Conservation (phyloP, 2,113 vertebrate genomes). For the Melanocharis versteri region DNA sequence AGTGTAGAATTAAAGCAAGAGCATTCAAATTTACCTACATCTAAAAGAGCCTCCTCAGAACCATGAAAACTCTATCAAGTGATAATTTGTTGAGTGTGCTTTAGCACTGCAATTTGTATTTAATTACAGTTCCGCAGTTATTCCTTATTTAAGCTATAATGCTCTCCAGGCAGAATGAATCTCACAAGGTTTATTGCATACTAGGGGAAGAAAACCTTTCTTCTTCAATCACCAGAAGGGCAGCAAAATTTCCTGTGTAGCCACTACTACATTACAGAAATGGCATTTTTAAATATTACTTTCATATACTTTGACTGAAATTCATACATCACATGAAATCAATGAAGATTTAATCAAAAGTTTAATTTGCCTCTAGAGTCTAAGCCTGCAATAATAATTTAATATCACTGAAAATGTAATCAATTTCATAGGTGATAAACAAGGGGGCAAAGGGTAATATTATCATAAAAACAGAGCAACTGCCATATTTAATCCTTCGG, state of each 20-base stretch:
- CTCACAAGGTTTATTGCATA: neutral
- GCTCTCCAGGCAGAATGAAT: neutral
- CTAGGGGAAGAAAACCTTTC: neutral
- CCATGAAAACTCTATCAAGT: neutral
- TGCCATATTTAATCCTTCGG: neutral
- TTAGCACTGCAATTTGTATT: slow-evolving; percentile 7
- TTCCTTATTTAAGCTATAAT: neutral
- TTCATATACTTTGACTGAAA: slow-evolving; percentile 7
- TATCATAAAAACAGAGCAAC: neutral
- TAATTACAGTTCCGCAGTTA: slow-evolving; percentile 34
- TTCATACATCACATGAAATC: neutral
- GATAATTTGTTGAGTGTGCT: neutral
- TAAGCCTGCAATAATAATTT: neutral
- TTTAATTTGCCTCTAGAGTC: slow-evolving; percentile 15
- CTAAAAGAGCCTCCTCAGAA: slow-evolving; percentile 21
- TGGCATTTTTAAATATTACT: neutral
- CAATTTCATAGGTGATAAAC: slow-evolving; percentile 26
- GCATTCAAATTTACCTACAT: neutral
- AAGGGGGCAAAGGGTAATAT: slow-evolving; percentile 4
- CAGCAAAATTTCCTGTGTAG: neutral
- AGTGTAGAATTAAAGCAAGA: neutral
- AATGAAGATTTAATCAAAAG: slow-evolving; percentile 28
- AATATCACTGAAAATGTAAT: neutral
- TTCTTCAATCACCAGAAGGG: neutral
- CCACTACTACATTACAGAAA: neutral